A percentile compares a stretch with the other conserved stretches of the same genome.
phyloP scores from a whole-genome alignment of 30 jellyfish, hydroid and myxozoan species.

The Rhopilema esculentum region DNA sequence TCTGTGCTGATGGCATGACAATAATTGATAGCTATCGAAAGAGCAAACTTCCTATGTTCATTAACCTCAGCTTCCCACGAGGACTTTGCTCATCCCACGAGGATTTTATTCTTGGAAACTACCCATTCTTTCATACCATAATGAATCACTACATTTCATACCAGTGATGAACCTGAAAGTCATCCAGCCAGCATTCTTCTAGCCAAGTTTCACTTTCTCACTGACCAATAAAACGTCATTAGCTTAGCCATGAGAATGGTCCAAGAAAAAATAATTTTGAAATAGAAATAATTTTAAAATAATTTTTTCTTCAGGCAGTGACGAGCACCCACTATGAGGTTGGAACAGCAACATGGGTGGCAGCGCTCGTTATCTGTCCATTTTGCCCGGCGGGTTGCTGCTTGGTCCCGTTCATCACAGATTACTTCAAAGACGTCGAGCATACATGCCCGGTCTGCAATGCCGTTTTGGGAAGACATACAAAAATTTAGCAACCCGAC shows the following conservation, averaged over 20 bases:
- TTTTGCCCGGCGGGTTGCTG: slow-evolving; percentile 82
- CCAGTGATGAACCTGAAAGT: no score
- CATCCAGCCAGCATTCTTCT: no score
- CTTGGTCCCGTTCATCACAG: slow-evolving; percentile 63
- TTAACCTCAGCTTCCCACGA: not conserved
- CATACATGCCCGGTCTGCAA: slow-evolving; percentile 73
- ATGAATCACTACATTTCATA: no score
- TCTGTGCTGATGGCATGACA: not conserved
- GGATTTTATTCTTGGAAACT: no score
- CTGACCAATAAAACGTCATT: no score
- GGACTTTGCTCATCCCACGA: no score
- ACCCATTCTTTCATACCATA: no score
- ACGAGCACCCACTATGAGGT: slow-evolving; percentile 42
- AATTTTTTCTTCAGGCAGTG: slow-evolving; percentile 19
- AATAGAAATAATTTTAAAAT: no score
- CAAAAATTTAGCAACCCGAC: not conserved
- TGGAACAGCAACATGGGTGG: slow-evolving; percentile 71
- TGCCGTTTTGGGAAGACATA: slow-evolving; percentile 54
- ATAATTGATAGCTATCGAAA: not conserved
- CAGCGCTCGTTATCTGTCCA: slow-evolving; percentile 59
- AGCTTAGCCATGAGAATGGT: no score
- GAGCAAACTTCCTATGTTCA: not conserved
- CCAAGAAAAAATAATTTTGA: no score
- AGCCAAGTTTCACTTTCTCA: no score
- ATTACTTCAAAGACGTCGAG: slow-evolving; percentile 70